Base-by-base conservation (phyloP, 1,140 invertebrate species). In the Uloborus diversus region DNA sequence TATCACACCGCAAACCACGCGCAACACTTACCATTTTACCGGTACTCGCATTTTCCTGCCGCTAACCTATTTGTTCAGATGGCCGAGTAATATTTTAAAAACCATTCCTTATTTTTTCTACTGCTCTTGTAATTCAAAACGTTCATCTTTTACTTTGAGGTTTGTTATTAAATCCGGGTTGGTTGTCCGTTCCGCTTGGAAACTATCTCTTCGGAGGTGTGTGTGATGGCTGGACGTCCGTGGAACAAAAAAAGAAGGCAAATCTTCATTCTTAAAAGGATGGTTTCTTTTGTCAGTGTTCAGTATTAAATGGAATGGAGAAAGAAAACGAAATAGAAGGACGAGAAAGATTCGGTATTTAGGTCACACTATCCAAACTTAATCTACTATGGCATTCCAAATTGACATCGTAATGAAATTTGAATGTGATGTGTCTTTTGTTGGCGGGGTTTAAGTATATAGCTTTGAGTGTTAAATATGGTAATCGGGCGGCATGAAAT, bases 141-240 rank as follows among this genome's bases (percentile, higher is more conserved):
- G 17, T 4, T 33, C 28, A 14, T 69, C 37, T 64, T 56, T 42
- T 30, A n/a, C n/a, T n/a, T n/a, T n/a, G 25, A 23, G 69, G 56
- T 61, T 73, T 73, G 73, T 66, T 78, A 78, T 78, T 66, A 66
- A 78, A 78, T 78, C 73, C 73, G 73, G 73, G 73, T 65, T 35
- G 73, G 20, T 51, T 37, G 61, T 30, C 30, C 73, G 73, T 78
- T 78, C 73, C 73, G 73, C 73, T 35, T n/a, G n/a, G n/a, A n/a
- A n/a, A n/a, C n/a, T n/a, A n/a, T n/a, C n/a, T n/a, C n/a, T n/a
- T 66, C 59, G 62, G 7, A 27, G 62, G 17, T 42, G 20, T 49
- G 53, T 42, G 59, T 35, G 59, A 7, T 62, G 32, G 59, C 57
- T 64, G 71, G 37, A 49, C 59, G 49, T 70, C 27, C 32, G 11